Evolutionary conservation across 2,797 vertebrate species (phyloP), one percentile per base, ranked within the genome.

Genomic region (Enteromius treurensis): DNA sequence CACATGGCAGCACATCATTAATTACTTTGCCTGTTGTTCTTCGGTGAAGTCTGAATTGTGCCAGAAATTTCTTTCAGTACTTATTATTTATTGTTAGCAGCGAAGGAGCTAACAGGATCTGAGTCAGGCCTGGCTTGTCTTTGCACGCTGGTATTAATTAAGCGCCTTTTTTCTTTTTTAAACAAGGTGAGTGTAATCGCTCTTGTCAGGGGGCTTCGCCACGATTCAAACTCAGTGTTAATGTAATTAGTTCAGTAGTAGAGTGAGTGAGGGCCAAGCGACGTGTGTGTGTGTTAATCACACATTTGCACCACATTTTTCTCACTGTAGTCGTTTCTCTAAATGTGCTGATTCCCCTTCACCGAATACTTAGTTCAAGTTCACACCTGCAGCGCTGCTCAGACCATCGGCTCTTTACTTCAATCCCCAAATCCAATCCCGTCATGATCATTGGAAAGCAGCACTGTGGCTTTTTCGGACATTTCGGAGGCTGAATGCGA

Each of bases 121-220:
- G 32, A 74, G 62, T 37, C 10, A 23, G 21, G 37, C 13, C 42
- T 69, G 49, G 23, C 11, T 64, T 51, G 47, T 9, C 71, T 37
- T 60, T 49, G 13, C 64, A 55, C 15, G 64, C 58, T 71, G 71
- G 45, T 47, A 60, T 78, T 85, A 87, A 85, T 85, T 83, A 77
- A 77, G 47, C 13, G 0, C 29, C 55, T 11, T 58, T 80, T 40
- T 82, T 62, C 6, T 51, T 7, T 51, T 21, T 53, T 11, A 73
- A 68, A 55, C 53, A 69, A 85, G 78, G 83, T 81, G 77, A 81
- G 53, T 17, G 34, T 83, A 77, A 83, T 79, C 5, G 77, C 67
- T 81, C 65, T 82, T 83, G 84, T 78, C 82, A 64, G 67, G 32
- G 26, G 34, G 75, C 23, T 55, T 65, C 45, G 53, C 32, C 34